phyloP scores from a whole-genome alignment of 2,888 invertebrate genomes.

The Achlya flavicornis region DNA sequence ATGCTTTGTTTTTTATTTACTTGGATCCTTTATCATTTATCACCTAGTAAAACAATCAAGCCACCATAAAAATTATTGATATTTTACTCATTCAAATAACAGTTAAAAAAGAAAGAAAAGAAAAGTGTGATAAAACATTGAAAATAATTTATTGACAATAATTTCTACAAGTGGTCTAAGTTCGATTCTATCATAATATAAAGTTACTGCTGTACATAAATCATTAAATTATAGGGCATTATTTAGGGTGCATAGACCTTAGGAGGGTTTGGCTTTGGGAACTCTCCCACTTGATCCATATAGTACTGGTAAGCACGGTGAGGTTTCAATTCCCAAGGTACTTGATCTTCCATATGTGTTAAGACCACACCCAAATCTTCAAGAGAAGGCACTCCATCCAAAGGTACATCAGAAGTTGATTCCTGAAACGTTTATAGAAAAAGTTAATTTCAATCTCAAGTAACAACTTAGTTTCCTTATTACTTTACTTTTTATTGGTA shows the following conservation, averaged over 20 bases:
- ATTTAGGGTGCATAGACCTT: conserved; percentile 47
- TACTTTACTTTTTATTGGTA: too few species aligned
- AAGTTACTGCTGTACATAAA: not conserved
- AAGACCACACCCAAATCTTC: conserved; percentile 94
- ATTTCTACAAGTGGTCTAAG: conserved; percentile 32
- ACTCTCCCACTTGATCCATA: conserved; percentile 90
- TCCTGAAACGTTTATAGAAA: conserved; percentile 83
- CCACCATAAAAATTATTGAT: conserved; percentile 14
- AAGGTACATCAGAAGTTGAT: conserved; percentile 87
- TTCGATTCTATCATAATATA: conserved; percentile 2
- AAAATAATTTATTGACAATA: conserved; percentile 42
- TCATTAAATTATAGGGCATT: not conserved
- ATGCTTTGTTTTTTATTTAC: conserved; percentile 22
- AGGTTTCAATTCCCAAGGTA: conserved; percentile 92
- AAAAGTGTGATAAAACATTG: conserved; percentile 17
- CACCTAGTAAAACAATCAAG: not conserved
- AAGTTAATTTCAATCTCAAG: too few species aligned
- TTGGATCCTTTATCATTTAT: not conserved
- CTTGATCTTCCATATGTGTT: conserved; percentile 90
- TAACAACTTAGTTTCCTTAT: too few species aligned
- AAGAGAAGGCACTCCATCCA: conserved; percentile 87
- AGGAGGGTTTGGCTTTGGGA: conserved; percentile 87
- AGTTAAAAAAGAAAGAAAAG: not conserved
- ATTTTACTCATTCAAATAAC: not conserved
- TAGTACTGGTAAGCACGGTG: conserved; percentile 88